Evolutionary conservation across 2,888 invertebrate genomes (phyloP), one percentile per base, ranked within the genome.

Genomic region (Plagiodera versicolora): DNA sequence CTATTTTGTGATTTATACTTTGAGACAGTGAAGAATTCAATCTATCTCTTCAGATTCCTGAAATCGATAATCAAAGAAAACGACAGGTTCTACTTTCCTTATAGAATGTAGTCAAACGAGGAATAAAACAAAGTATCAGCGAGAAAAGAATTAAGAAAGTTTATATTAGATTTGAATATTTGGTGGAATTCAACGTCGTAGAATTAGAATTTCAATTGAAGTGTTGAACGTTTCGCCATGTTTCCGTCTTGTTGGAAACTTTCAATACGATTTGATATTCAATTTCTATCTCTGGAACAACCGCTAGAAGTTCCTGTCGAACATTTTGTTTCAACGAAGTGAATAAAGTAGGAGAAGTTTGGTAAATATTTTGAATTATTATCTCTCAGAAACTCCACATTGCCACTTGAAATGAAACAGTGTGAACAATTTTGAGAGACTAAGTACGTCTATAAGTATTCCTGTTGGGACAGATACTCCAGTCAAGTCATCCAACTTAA

Each of bases 101-200:
- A 1, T 11, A 14, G 5, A 39, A 51, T 18, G 20, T 16, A 18
- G 20, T 35, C 17, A 35, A n/a, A 39, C 51, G 39, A 20, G 24
- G 35, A 11, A n/a, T 35, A 18, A 32, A 35, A 19, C 35, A 51
- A 18, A 50, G 18, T 50, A 30, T 35, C 51, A 51, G 35, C n/a
- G 17, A 18, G 51, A 51, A 32, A 39, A 51, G 18, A 51, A 32
- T 51, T 32, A 18, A 10, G 19, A 35, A 51, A 51, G 51, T 51
- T 51, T 51, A 51, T 35, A 35, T 51, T 51, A 20, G 19, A 51
- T n/a, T 19, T 18, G 35, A 51, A 51, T 51, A 18, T 51, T 51
- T 39, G 35, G 32, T 32, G 16, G n/a, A 17, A 35, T 39, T 39
- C 39, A 14, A n/a, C 39, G 4, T 39, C 14, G 14, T 39, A 4